Conservation (phyloP, 2,113 vertebrate genomes). For the Uria aalge region DNA sequence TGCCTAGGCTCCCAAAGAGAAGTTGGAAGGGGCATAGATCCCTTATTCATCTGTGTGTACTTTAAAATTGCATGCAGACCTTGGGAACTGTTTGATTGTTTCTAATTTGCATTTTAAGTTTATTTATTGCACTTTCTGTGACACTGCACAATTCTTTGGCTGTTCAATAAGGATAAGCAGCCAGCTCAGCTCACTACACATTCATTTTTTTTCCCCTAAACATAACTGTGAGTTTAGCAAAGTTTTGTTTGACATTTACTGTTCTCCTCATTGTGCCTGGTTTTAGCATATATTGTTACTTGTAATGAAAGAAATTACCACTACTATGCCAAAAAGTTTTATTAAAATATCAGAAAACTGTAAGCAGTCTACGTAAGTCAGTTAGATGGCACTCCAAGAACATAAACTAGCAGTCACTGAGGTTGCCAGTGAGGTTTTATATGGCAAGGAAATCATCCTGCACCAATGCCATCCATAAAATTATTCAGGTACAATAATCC, state of each 20-base stretch:
- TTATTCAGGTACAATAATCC: not conserved
- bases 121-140: not conserved
- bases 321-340: not conserved
- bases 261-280: not conserved
- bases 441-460: not conserved
- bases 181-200: not conserved
- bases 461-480: not conserved
- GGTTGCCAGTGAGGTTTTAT: not conserved
- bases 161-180: not conserved
- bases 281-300: not conserved
- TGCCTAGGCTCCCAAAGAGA: not conserved
- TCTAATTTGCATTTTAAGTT: not conserved
- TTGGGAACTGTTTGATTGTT: not conserved
- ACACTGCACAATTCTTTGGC: not conserved
- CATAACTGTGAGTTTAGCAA: not conserved
- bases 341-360: not conserved
- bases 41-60: not conserved
- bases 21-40: not conserved
- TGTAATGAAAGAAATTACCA: not conserved
- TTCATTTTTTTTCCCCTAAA: not conserved
- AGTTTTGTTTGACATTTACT: not conserved
- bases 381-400: slow-evolving; percentile 19
- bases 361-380: not conserved
- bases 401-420: not conserved
- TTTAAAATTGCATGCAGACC: not conserved